phyloP scores from a whole-genome alignment of 2,797 vertebrate species.

The Micromesistius poutassou region DNA sequence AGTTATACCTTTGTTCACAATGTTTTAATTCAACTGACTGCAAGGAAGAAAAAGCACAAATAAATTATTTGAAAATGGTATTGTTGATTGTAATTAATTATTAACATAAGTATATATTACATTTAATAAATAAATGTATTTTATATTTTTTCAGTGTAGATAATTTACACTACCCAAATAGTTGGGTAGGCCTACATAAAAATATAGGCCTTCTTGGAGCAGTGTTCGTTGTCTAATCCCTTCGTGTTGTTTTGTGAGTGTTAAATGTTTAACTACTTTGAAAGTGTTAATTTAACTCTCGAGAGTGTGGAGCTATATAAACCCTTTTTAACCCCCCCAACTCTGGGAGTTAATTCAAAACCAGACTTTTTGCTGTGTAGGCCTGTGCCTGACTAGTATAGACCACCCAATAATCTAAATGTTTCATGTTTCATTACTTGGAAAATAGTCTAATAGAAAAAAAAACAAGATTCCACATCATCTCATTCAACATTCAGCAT shows the following conservation, averaged over 20 bases:
- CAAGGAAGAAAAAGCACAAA: neutral
- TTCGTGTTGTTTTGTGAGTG: neutral
- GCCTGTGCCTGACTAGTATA: too few species aligned
- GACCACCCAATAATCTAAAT: too few species aligned
- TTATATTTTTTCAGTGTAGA: neutral
- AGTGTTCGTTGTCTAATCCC: slow-evolving; percentile 13
- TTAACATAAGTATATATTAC: neutral
- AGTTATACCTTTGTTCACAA: slow-evolving; percentile 8
- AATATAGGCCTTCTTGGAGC: neutral
- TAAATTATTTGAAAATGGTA: slow-evolving; percentile 2
- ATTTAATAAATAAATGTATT: neutral
- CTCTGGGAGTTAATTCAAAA: slow-evolving; percentile 10
- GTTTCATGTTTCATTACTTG: too few species aligned
- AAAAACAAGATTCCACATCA: too few species aligned
- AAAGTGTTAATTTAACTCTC: slow-evolving; percentile 20
- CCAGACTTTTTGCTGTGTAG: neutral
- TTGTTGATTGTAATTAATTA: neutral
- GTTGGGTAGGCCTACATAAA: too few species aligned
- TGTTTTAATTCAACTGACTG: slow-evolving; percentile 7
- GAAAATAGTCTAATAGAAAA: too few species aligned
- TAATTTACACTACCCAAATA: neutral
- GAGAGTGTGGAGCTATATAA: slow-evolving; percentile 9
- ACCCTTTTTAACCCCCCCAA: too few species aligned
- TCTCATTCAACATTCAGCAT: too few species aligned
- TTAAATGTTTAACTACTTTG: neutral